Evolutionary conservation across 2,797 vertebrate species (phyloP).

Genomic region (Siniperca obscura): DNA sequence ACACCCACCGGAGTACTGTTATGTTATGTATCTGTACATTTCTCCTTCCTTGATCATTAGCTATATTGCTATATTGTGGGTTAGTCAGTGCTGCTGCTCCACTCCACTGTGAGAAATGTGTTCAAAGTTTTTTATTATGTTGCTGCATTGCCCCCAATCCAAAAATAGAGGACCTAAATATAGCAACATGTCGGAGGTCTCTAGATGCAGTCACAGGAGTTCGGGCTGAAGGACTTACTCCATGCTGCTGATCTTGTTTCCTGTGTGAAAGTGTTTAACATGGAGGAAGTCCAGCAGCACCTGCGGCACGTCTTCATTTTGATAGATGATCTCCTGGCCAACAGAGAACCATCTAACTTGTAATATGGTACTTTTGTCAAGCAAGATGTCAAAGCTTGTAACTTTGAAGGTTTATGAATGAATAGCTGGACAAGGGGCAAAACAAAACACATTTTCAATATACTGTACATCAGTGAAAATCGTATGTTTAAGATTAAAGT

Average conservation of each 20-base stretch:
- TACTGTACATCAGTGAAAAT: too few species aligned
- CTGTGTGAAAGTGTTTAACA: constrained; percentile 84
- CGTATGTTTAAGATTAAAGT: neutral
- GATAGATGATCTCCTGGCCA: constrained; percentile 80
- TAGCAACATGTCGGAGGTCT: constrained; percentile 18
- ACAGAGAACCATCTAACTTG: neutral
- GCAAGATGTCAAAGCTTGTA: neutral
- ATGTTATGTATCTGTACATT: neutral
- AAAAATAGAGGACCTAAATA: constrained; percentile 48
- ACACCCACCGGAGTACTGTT: too few species aligned
- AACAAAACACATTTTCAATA: neutral
- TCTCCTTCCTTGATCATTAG: neutral
- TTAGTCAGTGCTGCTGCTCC: constrained; percentile 19
- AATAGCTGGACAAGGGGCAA: neutral
- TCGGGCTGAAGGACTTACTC: constrained; percentile 76
- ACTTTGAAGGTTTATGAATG: neutral
- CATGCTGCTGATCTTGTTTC: constrained; percentile 79
- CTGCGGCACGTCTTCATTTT: constrained; percentile 84
- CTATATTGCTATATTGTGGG: neutral
- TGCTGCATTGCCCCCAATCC: constrained; percentile 45
- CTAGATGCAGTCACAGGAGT: constrained; percentile 10
- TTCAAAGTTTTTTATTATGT: constrained; percentile 41
- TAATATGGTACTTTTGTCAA: neutral
- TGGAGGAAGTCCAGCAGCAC: constrained; percentile 87
- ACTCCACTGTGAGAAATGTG: neutral